Evolutionary conservation across 2,888 invertebrate species (phyloP), one percentile per base, ranked within the genome.

Genomic region (Acrobasis repandana): DNA sequence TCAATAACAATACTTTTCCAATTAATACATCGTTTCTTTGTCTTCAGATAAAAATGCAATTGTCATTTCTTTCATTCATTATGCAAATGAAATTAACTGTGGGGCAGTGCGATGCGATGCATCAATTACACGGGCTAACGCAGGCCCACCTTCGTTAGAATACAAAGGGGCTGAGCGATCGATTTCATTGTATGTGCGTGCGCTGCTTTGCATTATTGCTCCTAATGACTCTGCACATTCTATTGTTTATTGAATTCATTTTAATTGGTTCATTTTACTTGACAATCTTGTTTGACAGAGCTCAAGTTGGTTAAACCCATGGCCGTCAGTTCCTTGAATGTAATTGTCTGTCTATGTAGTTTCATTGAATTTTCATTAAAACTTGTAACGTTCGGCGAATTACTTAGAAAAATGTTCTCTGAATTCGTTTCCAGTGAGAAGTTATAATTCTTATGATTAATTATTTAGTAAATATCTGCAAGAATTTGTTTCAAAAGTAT

Each of bases 71-170:
- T 62, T 60, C 58, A 66, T 62, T 60, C 58, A 66, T 60, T 60
- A 65, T 64, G 68, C 68, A 71, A 72, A 73, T 73, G 62, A 65
- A 71, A 63, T 70, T 69, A 67, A 64, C 59, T 52, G 61, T 61
- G 62, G 61, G 65, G 67, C 68, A 66, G 63, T 71, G 68, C 68
- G 71, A 75, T 71, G 68, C 68, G 71, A 75, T 81, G 82, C 82
- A 79, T 76, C 77, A 81, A 86, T 86, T 85, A 85, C 79, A 78
- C 73, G 78, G 74, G 67, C 79, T 81, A 83, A 80, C 79, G 83
- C 79, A 80, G 75, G 80, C 82, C 74, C 77, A 76, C 85, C 87
- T 83, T 80, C 74, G 74, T 84, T 83, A 73, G 79, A 87, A 87
- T 85, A 90, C 88, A 88, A 89, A 83, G 82, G 73, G 71, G 72